Evolutionary conservation across 2,888 invertebrate genomes (phyloP).

Genomic region (Sinelater perroti): DNA sequence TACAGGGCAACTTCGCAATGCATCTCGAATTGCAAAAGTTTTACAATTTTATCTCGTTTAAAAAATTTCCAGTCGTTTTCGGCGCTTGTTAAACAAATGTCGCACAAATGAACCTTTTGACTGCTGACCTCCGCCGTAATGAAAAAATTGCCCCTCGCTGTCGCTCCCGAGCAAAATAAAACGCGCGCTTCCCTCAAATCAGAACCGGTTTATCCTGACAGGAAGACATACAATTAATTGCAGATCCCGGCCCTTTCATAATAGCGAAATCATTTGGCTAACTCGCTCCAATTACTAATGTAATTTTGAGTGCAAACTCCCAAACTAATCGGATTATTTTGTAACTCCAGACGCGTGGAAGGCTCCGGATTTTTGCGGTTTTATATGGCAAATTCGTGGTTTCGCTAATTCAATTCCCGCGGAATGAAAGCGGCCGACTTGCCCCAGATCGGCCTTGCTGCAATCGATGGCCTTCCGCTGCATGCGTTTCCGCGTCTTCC

Average conservation of each 20-base stretch:
- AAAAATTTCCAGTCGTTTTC: too few relatives aligned
- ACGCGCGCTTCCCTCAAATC: too few relatives aligned
- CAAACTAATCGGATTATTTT: slow-evolving; percentile 26
- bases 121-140: too few relatives aligned
- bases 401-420: slow-evolving; percentile 9
- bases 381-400: neutral
- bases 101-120: too few relatives aligned
- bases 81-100: too few relatives aligned
- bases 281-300: slow-evolving; percentile 24
- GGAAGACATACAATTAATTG: slow-evolving; percentile 9
- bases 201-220: slow-evolving; percentile 8
- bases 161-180: too few relatives aligned
- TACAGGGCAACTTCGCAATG: too few relatives aligned
- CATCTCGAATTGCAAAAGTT: too few relatives aligned
- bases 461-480: too few relatives aligned
- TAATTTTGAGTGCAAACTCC: slow-evolving; percentile 16
- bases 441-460: slow-evolving; percentile 7
- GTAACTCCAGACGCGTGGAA: slow-evolving; percentile 13
- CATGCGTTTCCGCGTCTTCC: too few relatives aligned
- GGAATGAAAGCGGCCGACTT: slow-evolving; percentile 4
- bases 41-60: too few relatives aligned
- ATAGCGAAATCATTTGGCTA: slow-evolving; percentile 21
- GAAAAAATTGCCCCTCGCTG: too few relatives aligned
- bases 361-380: slow-evolving; percentile 2
- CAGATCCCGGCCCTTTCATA: slow-evolving; percentile 10